Percentiles rank a stretch among this genome's conserved stretches.
Evolutionary conservation across 1,140 invertebrate species (phyloP).

Genomic region (Zaprionus vittiger): DNA sequence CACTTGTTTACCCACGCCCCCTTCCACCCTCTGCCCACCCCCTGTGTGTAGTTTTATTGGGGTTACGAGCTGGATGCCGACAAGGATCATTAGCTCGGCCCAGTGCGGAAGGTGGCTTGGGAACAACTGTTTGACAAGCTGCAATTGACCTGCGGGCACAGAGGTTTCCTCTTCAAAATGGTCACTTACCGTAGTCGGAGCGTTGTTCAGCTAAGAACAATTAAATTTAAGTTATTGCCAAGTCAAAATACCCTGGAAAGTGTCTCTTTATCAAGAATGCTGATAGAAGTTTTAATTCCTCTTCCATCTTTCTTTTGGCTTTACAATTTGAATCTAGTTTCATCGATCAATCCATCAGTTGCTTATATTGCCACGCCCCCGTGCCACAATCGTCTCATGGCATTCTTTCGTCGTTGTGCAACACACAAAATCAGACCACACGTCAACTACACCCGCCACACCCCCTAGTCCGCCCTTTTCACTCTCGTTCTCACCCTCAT

Average conservation of each 20-base stretch:
- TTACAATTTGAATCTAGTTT: neutral
- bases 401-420: neutral
- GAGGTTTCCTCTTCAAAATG: neutral
- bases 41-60: conserved; percentile 27
- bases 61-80: conserved; percentile 22
- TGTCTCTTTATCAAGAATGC: neutral
- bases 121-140: neutral
- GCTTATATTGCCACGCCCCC: conserved; percentile 13
- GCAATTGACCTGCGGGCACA: neutral
- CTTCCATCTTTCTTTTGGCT: no score
- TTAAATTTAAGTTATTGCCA: neutral
- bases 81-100: conserved; percentile 62
- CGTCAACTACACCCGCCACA: neutral
- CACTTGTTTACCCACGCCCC: conserved; percentile 38
- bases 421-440: conserved; percentile 35
- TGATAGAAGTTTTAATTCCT: neutral
- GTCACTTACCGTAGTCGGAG: no score
- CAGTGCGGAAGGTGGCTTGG: neutral
- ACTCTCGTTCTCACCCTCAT: conserved; percentile 1
- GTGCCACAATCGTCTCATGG: conserved; percentile 13
- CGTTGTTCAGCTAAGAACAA: no score
- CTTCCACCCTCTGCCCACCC: neutral
- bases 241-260: neutral
- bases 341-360: conserved; percentile 15
- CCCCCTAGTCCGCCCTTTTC: neutral